These are phyloP conservation scores for Pteronotus mesoamericanus DNA, from an alignment of 2,797 vertebrate species.

Conservation along the genomic window DNA sequence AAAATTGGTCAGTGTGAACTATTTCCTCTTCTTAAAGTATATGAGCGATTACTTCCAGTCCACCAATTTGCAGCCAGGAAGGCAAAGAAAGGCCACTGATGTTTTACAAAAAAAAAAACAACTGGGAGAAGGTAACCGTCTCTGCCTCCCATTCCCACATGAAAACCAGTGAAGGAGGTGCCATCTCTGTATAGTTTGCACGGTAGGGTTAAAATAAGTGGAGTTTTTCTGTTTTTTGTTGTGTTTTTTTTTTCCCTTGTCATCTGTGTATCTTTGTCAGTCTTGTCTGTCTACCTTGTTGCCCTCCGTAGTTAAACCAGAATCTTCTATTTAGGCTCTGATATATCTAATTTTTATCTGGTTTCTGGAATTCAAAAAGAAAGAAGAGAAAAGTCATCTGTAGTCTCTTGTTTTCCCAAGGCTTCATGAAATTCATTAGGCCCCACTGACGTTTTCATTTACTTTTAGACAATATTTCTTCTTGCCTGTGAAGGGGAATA, in stretches of 20 bases:
- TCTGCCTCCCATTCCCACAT: neutral
- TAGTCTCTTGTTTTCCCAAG: slow-evolving; percentile 6
- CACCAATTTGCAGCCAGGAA: neutral
- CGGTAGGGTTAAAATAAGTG: neutral
- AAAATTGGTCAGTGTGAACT: neutral
- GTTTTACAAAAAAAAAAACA: neutral
- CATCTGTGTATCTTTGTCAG: neutral
- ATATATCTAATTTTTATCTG: neutral
- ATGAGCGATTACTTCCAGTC: neutral
- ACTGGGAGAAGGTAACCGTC: neutral
- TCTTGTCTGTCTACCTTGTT: neutral
- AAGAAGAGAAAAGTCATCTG: neutral
- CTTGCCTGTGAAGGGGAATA: neutral
- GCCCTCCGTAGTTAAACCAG: neutral
- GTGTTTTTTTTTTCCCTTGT: neutral
- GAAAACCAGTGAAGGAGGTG: neutral
- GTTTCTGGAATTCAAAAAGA: neutral
- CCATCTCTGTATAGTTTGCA: neutral
- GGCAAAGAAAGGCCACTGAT: neutral
- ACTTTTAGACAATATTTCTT: slow-evolving; percentile 49
- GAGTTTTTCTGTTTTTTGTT: neutral
- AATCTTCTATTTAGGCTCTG: neutral
- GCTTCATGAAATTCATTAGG: slow-evolving; percentile 43
- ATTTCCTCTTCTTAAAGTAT: neutral
- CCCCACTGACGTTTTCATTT: slow-evolving; percentile 27